Evolutionary conservation across 2,113 vertebrate species (phyloP), one percentile per base, ranked within the genome.

Genomic region (Epinephelus moara): DNA sequence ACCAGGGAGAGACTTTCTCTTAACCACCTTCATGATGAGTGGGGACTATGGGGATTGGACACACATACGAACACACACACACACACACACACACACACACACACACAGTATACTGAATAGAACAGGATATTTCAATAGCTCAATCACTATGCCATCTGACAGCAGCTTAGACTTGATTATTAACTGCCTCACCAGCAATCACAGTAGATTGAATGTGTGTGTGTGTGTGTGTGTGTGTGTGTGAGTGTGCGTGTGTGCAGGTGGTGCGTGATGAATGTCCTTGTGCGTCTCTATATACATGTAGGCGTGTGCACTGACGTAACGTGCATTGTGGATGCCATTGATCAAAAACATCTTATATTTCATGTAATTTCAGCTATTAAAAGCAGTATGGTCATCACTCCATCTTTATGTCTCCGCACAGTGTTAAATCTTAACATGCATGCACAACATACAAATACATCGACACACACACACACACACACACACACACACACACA

Each of bases 11-110:
- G 55, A 45, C 76, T 81, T 62, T 27, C 79, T 68, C 50, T 86
- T 90, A 86, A 86, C 79, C 80, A 88, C 73, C 60, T 82, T 80
- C 70, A 57, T 91, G 75, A 91, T 87, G 73, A 88, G 68, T 33
- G 30, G 75, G n/a, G 72, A 75, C 80, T 50, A 17, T 55, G n/a
- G 80, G 80, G 66, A 85, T 14, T 40, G 37, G 4, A 47, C 27
- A 49, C n/a, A 56, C n/a, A 17, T n/a, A 66, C 17, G 27, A 23
- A 21, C n/a, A 27, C 25, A 64, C 57, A 61, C 33, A 25, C 2
- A 57, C 47, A 67, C 70, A 77, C 17, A 8, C 64, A 55, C 66
- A 30, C 42, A 33, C 25, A 52, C 23, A 61, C 52, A 67, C 74
- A 77, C 17, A 8, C 64, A 55, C 13, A 0, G 66, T 40, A 62